These are phyloP conservation scores for Schizopygopsis malacanthus DNA, from an alignment of 2,797 vertebrate genomes.

Conservation along the genomic window DNA sequence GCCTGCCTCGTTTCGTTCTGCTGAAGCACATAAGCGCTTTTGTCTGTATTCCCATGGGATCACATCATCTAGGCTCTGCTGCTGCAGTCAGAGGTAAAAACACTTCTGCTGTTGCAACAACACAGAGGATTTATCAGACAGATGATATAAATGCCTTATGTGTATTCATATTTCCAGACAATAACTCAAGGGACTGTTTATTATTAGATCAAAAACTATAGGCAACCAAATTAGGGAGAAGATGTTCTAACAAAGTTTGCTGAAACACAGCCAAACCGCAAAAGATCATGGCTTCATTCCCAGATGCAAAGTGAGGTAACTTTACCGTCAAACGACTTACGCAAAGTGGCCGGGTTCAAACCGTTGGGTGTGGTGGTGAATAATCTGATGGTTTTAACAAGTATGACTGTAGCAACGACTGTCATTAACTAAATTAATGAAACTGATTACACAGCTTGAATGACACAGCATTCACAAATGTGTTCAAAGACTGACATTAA, in stretches of 20 bases:
- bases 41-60: conserved; percentile 54
- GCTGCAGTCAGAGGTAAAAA: conserved; percentile 51
- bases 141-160: conserved; percentile 55
- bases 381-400: conserved; percentile 20
- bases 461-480: background rate
- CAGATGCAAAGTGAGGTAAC: conserved; percentile 42
- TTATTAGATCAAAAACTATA: conserved; percentile 64
- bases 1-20: conserved; percentile 45
- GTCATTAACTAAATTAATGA: conserved; percentile 18
- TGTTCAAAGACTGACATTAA: background rate
- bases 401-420: background rate
- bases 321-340: conserved; percentile 24
- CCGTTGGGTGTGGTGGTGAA: background rate
- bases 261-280: conserved; percentile 48
- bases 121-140: conserved; percentile 55
- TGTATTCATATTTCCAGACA: conserved; percentile 61
- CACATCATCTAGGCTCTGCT: conserved; percentile 40
- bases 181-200: conserved; percentile 56
- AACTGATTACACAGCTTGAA: conserved; percentile 30
- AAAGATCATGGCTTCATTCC: conserved; percentile 51
- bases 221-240: conserved; percentile 34
- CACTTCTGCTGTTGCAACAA: conserved; percentile 33
- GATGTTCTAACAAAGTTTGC: conserved; percentile 42
- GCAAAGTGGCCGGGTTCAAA: conserved; percentile 12
- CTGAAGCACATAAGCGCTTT: conserved; percentile 53